A percentile compares a stretch with the other conserved stretches of the same genome.
These are phyloP conservation scores for Neoarius graeffei DNA, from an alignment of 2,113 vertebrate species.

Conservation along the genomic window DNA sequence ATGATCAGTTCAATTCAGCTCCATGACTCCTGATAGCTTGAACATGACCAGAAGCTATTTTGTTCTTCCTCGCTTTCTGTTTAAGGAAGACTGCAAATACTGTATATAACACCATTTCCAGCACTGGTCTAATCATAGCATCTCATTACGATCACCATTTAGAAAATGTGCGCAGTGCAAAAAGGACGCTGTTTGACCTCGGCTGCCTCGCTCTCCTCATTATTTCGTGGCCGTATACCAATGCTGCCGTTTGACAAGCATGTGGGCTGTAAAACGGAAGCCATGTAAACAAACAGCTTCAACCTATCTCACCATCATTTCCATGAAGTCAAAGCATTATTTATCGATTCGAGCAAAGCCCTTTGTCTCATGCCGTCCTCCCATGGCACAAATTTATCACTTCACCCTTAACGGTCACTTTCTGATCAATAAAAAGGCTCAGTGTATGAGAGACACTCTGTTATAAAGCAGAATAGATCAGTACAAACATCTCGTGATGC, in stretches of 20 bases:
- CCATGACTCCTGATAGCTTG: not conserved
- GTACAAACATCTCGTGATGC: not conserved
- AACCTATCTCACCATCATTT: not conserved
- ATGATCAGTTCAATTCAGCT: not conserved
- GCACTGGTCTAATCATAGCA: not conserved
- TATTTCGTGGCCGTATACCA: not conserved
- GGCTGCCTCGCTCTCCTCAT: not conserved
- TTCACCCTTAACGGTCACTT: constrained; percentile 39
- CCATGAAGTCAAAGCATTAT: constrained; percentile 16
- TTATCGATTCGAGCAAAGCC: constrained; percentile 30
- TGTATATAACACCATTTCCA: not conserved
- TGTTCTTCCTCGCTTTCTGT: not conserved
- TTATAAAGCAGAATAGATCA: not conserved
- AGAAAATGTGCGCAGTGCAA: not conserved
- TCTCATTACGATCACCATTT: not conserved
- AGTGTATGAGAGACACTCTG: constrained; percentile 14
- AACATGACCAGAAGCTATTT: not conserved
- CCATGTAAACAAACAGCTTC: not conserved
- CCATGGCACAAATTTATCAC: constrained; percentile 43
- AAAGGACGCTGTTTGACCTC: not conserved
- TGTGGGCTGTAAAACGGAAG: constrained; percentile 1
- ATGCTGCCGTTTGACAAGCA: not conserved
- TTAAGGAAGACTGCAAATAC: not conserved
- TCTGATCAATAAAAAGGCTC: constrained; percentile 43
- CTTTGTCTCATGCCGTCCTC: constrained; percentile 15